Evolutionary conservation across 2,888 invertebrate species (phyloP), one percentile per base, ranked within the genome.

Genomic region (Lagria hirta): DNA sequence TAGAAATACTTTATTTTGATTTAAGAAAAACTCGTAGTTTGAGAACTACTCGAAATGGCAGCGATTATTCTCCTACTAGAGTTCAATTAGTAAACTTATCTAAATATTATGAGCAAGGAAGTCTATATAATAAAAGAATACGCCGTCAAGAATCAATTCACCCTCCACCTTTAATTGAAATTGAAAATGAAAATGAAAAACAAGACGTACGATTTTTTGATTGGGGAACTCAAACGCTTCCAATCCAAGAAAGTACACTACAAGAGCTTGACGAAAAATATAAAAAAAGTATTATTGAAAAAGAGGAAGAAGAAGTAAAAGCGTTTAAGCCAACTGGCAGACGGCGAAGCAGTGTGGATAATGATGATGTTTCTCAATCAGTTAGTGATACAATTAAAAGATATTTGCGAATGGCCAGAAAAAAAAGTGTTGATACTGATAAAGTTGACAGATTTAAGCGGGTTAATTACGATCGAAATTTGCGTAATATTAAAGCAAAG

Each of bases 311-410:
- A 46, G n/a, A n/a, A n/a, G n/a, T n/a, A n/a, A n/a, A n/a, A n/a
- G n/a, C n/a, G n/a, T n/a, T n/a, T n/a, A n/a, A n/a, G 4, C 63
- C 72, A 44, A 73, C 49, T 4, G 32, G 27, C 4, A 47, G 85
- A 4, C 77, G 88, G 27, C 80, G 85, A 57, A 86, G 86, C 57
- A 87, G 88, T 64, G 84, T 88, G 7, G 88, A 88, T 62, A 84
- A 88, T 66, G 88, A 88, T 60, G 89, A 89, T 62, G 83, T 89
- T 1, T 88, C 88, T 0, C 89, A 89, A 48, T 90, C 89, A 1
- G 90, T 91, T 14, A 86, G 88, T 63, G 88, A 90, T 62, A 90
- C 88, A 0, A 88, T 91, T 47, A 90, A 90, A 69, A 76, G 90
- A 5, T 91, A 91, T 68, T 71, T 91, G 32, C 76, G 88, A 42